Conservation (phyloP, 2,888 invertebrate genomes). For the Nomada ferruginata region DNA sequence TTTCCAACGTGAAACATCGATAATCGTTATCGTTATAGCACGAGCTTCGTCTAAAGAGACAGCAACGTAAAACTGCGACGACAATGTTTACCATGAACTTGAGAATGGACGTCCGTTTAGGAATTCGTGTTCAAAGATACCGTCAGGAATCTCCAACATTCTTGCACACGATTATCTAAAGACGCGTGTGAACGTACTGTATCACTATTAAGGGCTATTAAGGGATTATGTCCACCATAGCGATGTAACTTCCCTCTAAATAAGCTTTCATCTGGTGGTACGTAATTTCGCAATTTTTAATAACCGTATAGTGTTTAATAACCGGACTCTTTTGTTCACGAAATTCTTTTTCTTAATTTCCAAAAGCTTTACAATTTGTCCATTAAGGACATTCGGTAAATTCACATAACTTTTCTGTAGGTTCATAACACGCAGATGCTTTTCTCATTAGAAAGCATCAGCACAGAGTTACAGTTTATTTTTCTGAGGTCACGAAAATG, state of each 20-base stretch:
- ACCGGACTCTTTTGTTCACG: neutral
- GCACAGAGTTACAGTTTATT: no score
- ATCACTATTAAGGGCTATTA: slow-evolving; percentile 57
- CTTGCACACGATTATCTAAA: slow-evolving; percentile 40
- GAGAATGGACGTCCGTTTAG: slow-evolving; percentile 31
- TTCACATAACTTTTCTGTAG: no score
- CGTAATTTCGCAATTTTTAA: neutral
- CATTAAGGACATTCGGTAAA: no score
- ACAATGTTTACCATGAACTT: slow-evolving; percentile 36
- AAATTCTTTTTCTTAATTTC: no score
- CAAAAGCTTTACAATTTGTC: no score
- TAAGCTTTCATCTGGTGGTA: neutral
- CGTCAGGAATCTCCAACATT: slow-evolving; percentile 25
- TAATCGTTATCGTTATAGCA: slow-evolving; percentile 61
- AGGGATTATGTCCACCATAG: slow-evolving; percentile 45
- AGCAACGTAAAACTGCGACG: slow-evolving; percentile 24
- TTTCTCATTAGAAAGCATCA: no score
- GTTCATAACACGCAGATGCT: no score
- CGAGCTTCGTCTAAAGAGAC: slow-evolving; percentile 10
- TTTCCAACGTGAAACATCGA: slow-evolving; percentile 59
- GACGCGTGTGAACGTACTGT: slow-evolving; percentile 30
- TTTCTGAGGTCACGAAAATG: neutral
- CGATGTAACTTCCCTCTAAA: slow-evolving; percentile 31
- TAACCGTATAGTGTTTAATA: neutral
- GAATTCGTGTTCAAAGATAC: slow-evolving; percentile 49